These are phyloP conservation scores for Trachelus troglodyta DNA, from an alignment of 2,888 invertebrate species.

Conservation along the genomic window DNA sequence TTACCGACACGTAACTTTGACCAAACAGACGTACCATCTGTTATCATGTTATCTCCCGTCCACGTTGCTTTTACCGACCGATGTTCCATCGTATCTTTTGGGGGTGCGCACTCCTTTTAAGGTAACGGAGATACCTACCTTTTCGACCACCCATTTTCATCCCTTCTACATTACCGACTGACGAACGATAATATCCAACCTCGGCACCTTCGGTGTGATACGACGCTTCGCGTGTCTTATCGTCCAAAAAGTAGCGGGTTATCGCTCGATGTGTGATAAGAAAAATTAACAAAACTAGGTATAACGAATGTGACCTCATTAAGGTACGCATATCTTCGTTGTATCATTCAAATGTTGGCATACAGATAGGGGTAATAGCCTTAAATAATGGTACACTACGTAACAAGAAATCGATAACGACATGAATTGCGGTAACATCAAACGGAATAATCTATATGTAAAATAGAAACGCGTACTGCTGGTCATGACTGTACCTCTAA, in stretches of 20 bases:
- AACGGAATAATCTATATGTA: background rate
- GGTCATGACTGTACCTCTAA: background rate
- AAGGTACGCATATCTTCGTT: background rate
- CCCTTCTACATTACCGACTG: background rate
- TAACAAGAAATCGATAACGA: background rate
- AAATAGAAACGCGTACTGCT: background rate
- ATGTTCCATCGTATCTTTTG: background rate
- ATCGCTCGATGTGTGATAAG: background rate
- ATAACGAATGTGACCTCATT: background rate
- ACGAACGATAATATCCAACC: background rate
- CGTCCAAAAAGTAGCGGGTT: background rate
- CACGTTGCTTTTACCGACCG: background rate
- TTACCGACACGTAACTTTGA: slow-evolving; percentile 16
- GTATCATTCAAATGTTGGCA: background rate
- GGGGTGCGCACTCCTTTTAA: background rate
- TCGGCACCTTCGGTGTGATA: background rate
- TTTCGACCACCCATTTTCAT: background rate
- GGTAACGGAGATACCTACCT: background rate
- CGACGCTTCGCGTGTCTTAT: background rate
- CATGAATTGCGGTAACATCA: background rate
- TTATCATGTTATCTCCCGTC: background rate
- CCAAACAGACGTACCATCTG: background rate
- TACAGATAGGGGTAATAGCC: background rate
- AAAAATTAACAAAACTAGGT: background rate
- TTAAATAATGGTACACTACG: background rate